These are phyloP conservation scores for Oryzias sinensis DNA, from an alignment of 2,797 vertebrate species.

Conservation along the genomic window DNA sequence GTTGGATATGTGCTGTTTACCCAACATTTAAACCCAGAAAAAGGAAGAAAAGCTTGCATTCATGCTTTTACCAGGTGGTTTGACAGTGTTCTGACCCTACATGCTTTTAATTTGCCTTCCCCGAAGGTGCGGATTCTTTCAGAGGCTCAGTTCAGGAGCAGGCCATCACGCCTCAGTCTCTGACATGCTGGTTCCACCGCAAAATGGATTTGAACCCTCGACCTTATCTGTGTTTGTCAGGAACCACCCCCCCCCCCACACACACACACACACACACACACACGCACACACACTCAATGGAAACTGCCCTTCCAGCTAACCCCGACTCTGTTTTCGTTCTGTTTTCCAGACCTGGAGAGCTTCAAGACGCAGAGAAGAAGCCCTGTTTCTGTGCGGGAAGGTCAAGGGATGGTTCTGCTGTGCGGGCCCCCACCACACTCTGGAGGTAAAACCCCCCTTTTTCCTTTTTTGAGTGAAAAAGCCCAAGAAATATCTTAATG, in stretches of 20 bases:
- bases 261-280: too few species aligned
- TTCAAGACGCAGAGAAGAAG: conserved; percentile 90
- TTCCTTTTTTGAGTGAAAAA: too few species aligned
- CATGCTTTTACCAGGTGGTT: neutral
- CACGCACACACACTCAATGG: too few species aligned
- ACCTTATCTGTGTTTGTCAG: too few species aligned
- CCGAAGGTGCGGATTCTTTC: conserved; percentile 7
- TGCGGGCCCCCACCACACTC: conserved; percentile 92
- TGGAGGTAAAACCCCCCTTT: conserved; percentile 81
- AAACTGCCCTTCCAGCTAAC: conserved; percentile 7
- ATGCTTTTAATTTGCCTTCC: conserved; percentile 5
- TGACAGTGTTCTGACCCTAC: conserved; percentile 48
- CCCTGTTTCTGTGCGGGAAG: conserved; percentile 91
- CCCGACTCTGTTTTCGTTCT: conserved; percentile 1
- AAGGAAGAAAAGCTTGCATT: neutral
- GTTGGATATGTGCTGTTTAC: too few species aligned
- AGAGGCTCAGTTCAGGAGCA: neutral
- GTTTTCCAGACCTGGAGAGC: conserved; percentile 88
- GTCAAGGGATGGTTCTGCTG: conserved; percentile 94
- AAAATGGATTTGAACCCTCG: conserved; percentile 16
- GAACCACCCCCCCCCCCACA: too few species aligned
- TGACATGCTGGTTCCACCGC: neutral
- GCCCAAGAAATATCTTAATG: too few species aligned
- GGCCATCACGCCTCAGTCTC: conserved; percentile 9
- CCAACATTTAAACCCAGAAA: too few species aligned